These are phyloP conservation scores for Neosalanx taihuensis DNA, from an alignment of 2,797 vertebrate species.

Conservation along the genomic window DNA sequence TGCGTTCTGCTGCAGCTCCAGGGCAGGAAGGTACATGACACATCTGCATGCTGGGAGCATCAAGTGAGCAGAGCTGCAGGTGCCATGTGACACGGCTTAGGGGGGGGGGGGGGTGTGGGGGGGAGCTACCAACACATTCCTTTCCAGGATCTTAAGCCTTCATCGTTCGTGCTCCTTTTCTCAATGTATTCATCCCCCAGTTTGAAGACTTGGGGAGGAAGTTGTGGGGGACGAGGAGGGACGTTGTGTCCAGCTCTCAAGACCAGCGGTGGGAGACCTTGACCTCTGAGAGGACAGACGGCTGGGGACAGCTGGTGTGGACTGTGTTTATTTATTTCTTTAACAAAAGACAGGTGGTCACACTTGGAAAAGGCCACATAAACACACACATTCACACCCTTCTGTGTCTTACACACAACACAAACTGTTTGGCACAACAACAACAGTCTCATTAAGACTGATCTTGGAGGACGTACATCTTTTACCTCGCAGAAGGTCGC, in stretches of 20 bases:
- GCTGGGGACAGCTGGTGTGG: slow-evolving; percentile 83
- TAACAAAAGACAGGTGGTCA: slow-evolving; percentile 87
- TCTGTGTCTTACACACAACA: slow-evolving; percentile 44
- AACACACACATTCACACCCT: slow-evolving; percentile 60
- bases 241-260: slow-evolving; percentile 79
- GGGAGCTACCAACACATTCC: slow-evolving; percentile 69
- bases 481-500: slow-evolving; percentile 63
- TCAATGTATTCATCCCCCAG: slow-evolving; percentile 46
- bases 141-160: slow-evolving; percentile 50
- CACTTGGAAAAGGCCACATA: slow-evolving; percentile 83
- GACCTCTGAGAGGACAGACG: slow-evolving; percentile 80
- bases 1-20: slow-evolving; percentile 39
- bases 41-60: slow-evolving; percentile 62
- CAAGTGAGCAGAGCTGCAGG: slow-evolving; percentile 55
- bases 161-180: slow-evolving; percentile 38
- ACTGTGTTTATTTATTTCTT: slow-evolving; percentile 80
- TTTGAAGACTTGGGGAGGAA: slow-evolving; percentile 59
- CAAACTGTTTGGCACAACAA: slow-evolving; percentile 12
- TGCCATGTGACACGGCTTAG: slow-evolving; percentile 73
- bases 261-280: slow-evolving; percentile 86
- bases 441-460: slow-evolving; percentile 56
- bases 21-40: slow-evolving; percentile 52
- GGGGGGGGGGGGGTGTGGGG: slow-evolving; percentile 54
- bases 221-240: slow-evolving; percentile 79
- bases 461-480: slow-evolving; percentile 36